A percentile compares a stretch with the other conserved stretches of the same genome.
Conservation (phyloP, 35 echinoderm and acorn worm genomes). For the Nesometra sesokonis region DNA sequence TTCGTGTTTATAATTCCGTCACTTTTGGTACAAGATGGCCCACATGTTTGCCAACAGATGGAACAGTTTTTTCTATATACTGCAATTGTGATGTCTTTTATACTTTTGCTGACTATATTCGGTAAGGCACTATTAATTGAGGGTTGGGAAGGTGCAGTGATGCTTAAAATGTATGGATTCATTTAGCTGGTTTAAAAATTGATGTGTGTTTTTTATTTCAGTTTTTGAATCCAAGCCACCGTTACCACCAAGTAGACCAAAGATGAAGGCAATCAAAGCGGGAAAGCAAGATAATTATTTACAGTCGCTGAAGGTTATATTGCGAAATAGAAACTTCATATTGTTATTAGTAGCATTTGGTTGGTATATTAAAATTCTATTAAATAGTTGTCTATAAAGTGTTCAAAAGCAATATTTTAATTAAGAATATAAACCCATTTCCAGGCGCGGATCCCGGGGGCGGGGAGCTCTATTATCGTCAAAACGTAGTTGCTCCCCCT, state of each 20-base stretch:
- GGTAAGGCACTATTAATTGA: neutral
- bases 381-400: too few species aligned
- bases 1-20: neutral
- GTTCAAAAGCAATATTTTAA: too few species aligned
- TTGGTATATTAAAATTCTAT: too few species aligned
- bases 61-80: neutral
- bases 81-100: neutral
- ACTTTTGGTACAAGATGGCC: neutral
- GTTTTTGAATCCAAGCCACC: neutral
- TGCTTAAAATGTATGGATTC: too few species aligned
- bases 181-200: too few species aligned
- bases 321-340: neutral
- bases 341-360: neutral
- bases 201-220: neutral
- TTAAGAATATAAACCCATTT: too few species aligned
- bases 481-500: too few species aligned
- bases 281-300: neutral
- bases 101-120: neutral
- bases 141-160: too few species aligned
- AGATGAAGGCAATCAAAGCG: neutral
- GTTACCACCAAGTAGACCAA: neutral
- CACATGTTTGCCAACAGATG: neutral
- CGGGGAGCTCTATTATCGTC: too few species aligned
- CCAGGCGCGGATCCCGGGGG: too few species aligned
- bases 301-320: neutral